A percentile compares a stretch with the other conserved stretches of the same genome.
These are phyloP conservation scores for Ophonus ardosiacus DNA, from an alignment of 2,888 invertebrate species.

Conservation along the genomic window DNA sequence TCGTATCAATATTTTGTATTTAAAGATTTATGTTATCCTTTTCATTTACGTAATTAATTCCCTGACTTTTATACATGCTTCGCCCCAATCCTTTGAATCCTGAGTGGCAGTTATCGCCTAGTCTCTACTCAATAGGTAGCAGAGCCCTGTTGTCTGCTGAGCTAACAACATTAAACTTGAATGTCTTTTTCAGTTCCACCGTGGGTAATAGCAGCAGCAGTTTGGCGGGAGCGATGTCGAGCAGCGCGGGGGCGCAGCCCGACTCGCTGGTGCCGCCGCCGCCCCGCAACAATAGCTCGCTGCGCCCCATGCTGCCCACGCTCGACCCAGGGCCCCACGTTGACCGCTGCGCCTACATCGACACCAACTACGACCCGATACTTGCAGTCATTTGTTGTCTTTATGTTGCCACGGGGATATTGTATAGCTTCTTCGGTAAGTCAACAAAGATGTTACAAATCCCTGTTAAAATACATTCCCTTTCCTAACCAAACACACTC, in stretches of 20 bases:
- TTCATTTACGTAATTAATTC: not conserved
- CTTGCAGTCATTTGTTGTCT: constrained; percentile 83
- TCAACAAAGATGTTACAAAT: not conserved
- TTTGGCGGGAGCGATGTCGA: constrained; percentile 27
- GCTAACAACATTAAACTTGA: not conserved
- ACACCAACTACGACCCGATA: constrained; percentile 82
- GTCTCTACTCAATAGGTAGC: too few relatives aligned
- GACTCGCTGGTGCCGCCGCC: constrained; percentile 78
- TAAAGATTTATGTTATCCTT: too few relatives aligned
- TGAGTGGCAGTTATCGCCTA: too few relatives aligned
- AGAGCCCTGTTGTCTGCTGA: not conserved
- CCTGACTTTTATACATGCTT: too few relatives aligned
- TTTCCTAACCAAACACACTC: too few relatives aligned
- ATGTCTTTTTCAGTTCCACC: constrained; percentile 30
- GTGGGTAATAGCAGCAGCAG: constrained; percentile 31
- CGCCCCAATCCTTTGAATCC: too few relatives aligned
- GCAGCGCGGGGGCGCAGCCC: constrained; percentile 76
- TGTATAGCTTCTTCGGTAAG: constrained; percentile 91
- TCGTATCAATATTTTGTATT: not conserved
- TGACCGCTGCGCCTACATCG: constrained; percentile 78
- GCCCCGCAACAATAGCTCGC: constrained; percentile 76
- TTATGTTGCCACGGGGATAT: constrained; percentile 88
- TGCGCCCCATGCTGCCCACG: constrained; percentile 68
- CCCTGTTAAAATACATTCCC: too few relatives aligned
- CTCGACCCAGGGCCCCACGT: constrained; percentile 72